phyloP scores from a whole-genome alignment of 2,888 invertebrate genomes.

The Agrochola circellaris region DNA sequence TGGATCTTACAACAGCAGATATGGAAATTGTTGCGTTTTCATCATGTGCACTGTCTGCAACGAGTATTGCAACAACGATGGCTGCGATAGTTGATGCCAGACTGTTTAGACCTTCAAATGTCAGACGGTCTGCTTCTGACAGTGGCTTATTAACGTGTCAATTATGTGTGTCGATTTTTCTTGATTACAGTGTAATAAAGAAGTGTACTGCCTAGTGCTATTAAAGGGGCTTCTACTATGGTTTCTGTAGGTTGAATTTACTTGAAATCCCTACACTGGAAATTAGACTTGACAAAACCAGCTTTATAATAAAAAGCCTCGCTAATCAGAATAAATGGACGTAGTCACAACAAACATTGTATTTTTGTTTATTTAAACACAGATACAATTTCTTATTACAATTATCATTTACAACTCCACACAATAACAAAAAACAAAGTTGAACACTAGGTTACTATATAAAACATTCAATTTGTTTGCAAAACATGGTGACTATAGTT shows the following conservation, averaged over 20 bases:
- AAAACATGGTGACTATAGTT: slow-evolving; percentile 22
- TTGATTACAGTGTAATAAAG: slow-evolving; percentile 12
- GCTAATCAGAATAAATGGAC: not conserved
- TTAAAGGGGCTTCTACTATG: not conserved
- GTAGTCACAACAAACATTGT: not conserved
- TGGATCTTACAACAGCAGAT: slow-evolving; percentile 54
- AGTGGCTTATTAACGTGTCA: slow-evolving; percentile 25
- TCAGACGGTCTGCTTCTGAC: slow-evolving; percentile 39
- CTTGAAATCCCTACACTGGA: not conserved
- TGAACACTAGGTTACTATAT: slow-evolving; percentile 13
- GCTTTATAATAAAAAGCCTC: not conserved
- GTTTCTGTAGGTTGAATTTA: not conserved
- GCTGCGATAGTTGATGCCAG: slow-evolving; percentile 37
- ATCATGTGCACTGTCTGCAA: slow-evolving; percentile 59
- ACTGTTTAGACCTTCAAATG: slow-evolving; percentile 56
- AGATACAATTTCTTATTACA: not conserved
- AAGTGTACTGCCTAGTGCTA: no score
- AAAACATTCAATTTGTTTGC: slow-evolving; percentile 30
- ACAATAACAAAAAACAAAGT: slow-evolving; percentile 31
- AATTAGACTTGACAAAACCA: not conserved
- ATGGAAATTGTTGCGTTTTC: slow-evolving; percentile 62
- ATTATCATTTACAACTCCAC: slow-evolving; percentile 7
- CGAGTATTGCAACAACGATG: slow-evolving; percentile 48
- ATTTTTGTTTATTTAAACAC: not conserved
- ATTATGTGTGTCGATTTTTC: slow-evolving; percentile 22